Base-by-base conservation (phyloP, 1,140 invertebrate genomes). In the Luehdorfia chinensis region DNA sequence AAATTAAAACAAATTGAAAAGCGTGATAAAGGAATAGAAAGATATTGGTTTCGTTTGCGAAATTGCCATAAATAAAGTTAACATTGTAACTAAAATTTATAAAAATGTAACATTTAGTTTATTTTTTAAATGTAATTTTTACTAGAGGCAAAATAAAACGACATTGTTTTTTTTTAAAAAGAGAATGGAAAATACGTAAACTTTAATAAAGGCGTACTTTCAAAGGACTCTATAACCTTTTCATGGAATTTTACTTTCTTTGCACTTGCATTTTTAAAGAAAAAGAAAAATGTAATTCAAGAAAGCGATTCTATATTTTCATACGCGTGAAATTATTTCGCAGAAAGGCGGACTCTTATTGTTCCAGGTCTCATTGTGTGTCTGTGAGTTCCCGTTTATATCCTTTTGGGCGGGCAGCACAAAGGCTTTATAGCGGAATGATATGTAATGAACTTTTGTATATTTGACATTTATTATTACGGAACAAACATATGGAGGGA, bases 281-380 rank as follows among this genome's bases (percentile, higher is more conserved):
- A 37, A 37, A 37, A 18, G 27, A 30, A 37, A 36, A 37, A 11
- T 7, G 18, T 37, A 9, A n/a, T 4, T 2, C n/a, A 37, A 15
- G 18, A 37, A 16, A 5, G 16, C 15, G 16, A 15, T 12, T n/a
- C n/a, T n/a, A n/a, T n/a, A n/a, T n/a, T n/a, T n/a, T 8, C 12
- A 15, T 37, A 37, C 16, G 34, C 34, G 34, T 37, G 34, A 37
- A 37, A 37, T 37, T 37, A 37, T 37, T 37, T 37, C 34, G 18
- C 16, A 12, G 34, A 37, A 37, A 37, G 34, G 18, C 16, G 34
- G 34, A 12, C 16, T 36, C 34, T 21, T 37, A 37, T 37, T 37
- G 34, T 37, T 37, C 15, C 34, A 37, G 34, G 34, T 37, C 34
- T 18, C 18, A 37, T 37, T 37, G 34, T 36, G 5, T 19, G 18